Evolutionary conservation across 2,888 invertebrate species (phyloP), one percentile per base, ranked within the genome.

Genomic region (Tenthredo livida): DNA sequence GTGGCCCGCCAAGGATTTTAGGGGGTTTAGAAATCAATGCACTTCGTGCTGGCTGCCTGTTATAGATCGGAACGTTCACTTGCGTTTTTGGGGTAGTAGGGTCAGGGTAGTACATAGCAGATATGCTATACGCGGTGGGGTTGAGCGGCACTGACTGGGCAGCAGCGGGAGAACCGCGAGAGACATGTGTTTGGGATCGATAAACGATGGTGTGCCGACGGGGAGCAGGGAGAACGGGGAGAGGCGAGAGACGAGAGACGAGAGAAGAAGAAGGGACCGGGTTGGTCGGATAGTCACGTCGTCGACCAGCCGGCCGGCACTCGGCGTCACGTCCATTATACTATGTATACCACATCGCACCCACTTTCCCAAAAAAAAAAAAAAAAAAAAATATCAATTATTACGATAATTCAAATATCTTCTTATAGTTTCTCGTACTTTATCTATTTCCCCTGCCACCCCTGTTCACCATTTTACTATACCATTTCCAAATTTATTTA

Each of bases 191-290:
- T 61, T 83, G 15, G 70, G 83, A 83, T 83, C 83, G 83, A 83
- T 83, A 83, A 90, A 88, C 90, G 91, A 93, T 89, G 89, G 92
- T 90, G 94, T 93, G 89, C 88, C 89, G 87, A 88, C 85, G 7
- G 37, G 6, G 37, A 37, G 2, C 37, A 37, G 86, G 85, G 86
- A 87, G 29, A 70, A 88, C 88, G 88, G 87, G 85, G 86, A 85
- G 86, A 87, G 89, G 37, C 37, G 37, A 37, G 37, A 37, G 37
- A 85, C 37, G 37, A 37, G 37, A 37, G 37, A 85, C 89, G 89
- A 89, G 91, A 90, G 88, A 89, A 75, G 47, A 84, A 80, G 67
- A 67, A 37, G 37, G 43, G 58, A 72, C 50, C 40, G 58, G 80
- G 61, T 80, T 80, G 61, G 80, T 80, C 61, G 80, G 80, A 61